Evolutionary conservation across 2,888 invertebrate species (phyloP).

Genomic region (Pseudanteris insignis): DNA sequence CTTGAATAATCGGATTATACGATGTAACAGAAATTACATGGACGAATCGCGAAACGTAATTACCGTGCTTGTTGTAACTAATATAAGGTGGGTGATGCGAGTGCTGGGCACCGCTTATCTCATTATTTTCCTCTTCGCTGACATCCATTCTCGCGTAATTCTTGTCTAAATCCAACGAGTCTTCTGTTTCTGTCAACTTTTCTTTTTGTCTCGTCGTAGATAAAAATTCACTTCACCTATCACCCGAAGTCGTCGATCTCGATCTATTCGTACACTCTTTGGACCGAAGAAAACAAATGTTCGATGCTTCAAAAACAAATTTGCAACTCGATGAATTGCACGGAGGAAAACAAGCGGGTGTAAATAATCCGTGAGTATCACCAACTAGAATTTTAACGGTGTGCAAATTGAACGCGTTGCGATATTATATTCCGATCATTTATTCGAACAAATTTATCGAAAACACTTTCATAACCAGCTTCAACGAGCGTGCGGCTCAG

Average conservation of each 20-base stretch:
- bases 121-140: conserved; percentile 52
- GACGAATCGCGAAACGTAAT: too few species aligned
- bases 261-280: too few species aligned
- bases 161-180: conserved; percentile 43
- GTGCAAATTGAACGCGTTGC: not conserved
- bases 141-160: conserved; percentile 54
- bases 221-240: conserved; percentile 7
- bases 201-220: not conserved
- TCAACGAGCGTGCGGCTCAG: conserved; percentile 51
- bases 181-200: not conserved
- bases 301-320: too few species aligned
- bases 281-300: too few species aligned
- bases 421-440: not conserved
- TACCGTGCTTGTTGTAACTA: conserved; percentile 53
- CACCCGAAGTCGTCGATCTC: too few species aligned
- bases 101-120: conserved; percentile 50
- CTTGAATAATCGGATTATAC: too few species aligned
- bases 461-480: conserved; percentile 45
- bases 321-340: too few species aligned
- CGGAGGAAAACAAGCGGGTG: too few species aligned
- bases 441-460: conserved; percentile 8
- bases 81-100: conserved; percentile 52
- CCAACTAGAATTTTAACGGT: not conserved
- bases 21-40: too few species aligned
- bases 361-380: too few species aligned